A percentile compares a stretch with the other conserved stretches of the same genome.
These are phyloP conservation scores for Idaea dimidiata DNA, from an alignment of 2,888 invertebrate genomes.

Conservation along the genomic window DNA sequence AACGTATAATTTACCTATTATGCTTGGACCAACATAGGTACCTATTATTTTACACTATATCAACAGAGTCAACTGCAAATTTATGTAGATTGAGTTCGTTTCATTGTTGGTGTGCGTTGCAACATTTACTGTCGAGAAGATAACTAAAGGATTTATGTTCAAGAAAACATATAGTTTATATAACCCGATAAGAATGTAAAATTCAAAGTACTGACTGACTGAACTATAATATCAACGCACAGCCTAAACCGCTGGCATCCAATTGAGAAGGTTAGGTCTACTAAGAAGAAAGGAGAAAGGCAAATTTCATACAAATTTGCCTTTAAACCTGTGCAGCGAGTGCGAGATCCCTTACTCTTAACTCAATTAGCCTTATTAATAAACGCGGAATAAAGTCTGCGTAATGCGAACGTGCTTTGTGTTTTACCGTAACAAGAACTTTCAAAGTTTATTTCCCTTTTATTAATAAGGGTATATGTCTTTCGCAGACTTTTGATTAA, in stretches of 20 bases:
- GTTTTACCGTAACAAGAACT: no score
- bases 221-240: constrained; percentile 19
- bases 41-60: constrained; percentile 48
- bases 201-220: constrained; percentile 38
- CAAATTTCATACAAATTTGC: no score
- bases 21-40: constrained; percentile 13
- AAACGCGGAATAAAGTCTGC: no score
- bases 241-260: constrained; percentile 20
- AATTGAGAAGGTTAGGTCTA: no score
- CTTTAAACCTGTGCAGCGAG: no score
- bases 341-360: no score
- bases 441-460: no score
- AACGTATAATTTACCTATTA: constrained; percentile 3
- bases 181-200: constrained; percentile 11
- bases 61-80: constrained; percentile 70
- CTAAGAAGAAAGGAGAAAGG: no score
- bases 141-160: constrained; percentile 58
- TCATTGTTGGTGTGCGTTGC: constrained; percentile 56
- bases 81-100: constrained; percentile 69
- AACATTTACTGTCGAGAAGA: constrained; percentile 52
- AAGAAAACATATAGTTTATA: constrained; percentile 31
- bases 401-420: no score
- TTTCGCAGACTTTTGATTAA: no score
- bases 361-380: no score
- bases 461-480: no score